Base-by-base conservation (phyloP, 2,113 vertebrate species). In the Myanophis thanlyinensis region DNA sequence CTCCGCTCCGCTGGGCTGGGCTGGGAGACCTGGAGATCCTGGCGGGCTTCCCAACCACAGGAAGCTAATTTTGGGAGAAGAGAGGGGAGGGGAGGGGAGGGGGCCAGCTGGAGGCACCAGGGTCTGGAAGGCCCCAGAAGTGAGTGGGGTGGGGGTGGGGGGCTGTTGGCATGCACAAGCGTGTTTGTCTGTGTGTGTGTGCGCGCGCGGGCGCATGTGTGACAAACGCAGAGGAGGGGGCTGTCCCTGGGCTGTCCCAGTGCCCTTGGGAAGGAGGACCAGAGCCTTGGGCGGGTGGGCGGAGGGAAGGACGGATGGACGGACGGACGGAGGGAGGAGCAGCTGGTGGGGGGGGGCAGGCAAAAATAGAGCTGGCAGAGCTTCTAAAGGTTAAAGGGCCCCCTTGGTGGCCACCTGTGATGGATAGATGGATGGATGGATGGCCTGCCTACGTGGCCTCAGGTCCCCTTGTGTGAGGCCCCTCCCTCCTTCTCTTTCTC, bases 321-420 rank as follows among this genome's bases (percentile, higher is more conserved):
- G n/a, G n/a, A n/a, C n/a, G n/a, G n/a, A n/a, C n/a, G n/a, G n/a
- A n/a, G n/a, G n/a, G n/a, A 56, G 87, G 93, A 84, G 87, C n/a
- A 95, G 96, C 97, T 97, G 97, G 95, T 96, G 96, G 22, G 22
- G 2, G 93, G 22, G 92, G 92, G 80, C 95, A 93, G 92, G 80
- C 95, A 95, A 95, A 96, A 97, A 97, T 97, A 96, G 92, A 91
- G 73, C 20, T 85, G 40, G 87, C 84, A 93, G 93, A 89, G 52
- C 92, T 4, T 47, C n/a, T 3, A 10, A 5, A 3, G 0, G 12
- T 1, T 20, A 10, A 25, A 44, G 1, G 20, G 4, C 40, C 18
- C 89, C 15, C 0, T 52, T 87, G 80, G 73, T 1, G 25, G 22
- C 35, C 5, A 1, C 4, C n/a, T 13, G 52, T 11, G 22, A 23